Base-by-base conservation (phyloP, 2,797 vertebrate genomes). In the Melanotaenia parkinsoni region DNA sequence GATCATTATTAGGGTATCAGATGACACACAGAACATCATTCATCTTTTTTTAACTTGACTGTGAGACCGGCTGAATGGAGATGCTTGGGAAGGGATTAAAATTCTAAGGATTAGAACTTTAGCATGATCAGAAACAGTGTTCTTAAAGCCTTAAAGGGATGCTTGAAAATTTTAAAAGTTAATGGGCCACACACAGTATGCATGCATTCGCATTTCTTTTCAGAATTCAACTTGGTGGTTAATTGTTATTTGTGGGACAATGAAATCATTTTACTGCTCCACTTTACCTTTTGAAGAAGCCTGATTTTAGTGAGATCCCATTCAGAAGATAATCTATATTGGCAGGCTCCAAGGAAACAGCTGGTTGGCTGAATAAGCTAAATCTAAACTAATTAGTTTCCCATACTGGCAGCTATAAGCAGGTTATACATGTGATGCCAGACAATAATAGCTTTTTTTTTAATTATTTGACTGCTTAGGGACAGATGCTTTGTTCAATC, bases 81-180 rank as follows among this genome's bases (percentile, higher is more conserved):
- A 37, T 5, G 33, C 8, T 47, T 22, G n/a, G 63, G 32, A 63
- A 28, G 11, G 3, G 62, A 51, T 45, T 32, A 5, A 63, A 63
- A 63, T 68, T 35, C 10, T 9, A 18, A 0, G 2, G 53, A 58
- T 75, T 58, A 68, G 33, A 50, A 16, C 38, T 57, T 68, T 68
- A 58, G 30, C n/a, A 47, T n/a, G 66, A 67, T 58, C 45, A 50
- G 32, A 61, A 32, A 26, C 14, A 32, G 14, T 56, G 22, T 32
- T 38, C 57, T 71, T 62, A 56, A 24, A 71, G 18, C 28, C 10
- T 56, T 56, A 56, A 56, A 47, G 18, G 45, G 45, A 47, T 47
- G 20, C 45, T 47, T 47, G 20, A 47, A 9, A 1, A 47, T n/a
- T 47, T 47, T 47, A n/a, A n/a, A 56, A 16, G 26, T 16, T 2